Evolutionary conservation across 2,797 vertebrate species (phyloP), one percentile per base, ranked within the genome.

Genomic region (Cryptoprocta ferox): DNA sequence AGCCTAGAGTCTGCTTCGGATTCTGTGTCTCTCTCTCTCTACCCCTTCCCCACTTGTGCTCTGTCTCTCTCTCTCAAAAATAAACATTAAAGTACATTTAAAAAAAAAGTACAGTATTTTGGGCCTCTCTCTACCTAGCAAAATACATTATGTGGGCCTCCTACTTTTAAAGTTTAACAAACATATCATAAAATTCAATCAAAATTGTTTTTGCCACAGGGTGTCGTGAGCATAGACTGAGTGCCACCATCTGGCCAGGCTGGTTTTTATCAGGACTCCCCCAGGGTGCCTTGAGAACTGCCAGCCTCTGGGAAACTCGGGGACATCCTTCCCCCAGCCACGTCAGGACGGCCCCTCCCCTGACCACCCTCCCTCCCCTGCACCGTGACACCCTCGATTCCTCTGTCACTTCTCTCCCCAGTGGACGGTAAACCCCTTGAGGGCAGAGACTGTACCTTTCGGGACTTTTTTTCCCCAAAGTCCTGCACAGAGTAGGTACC

Each of bases 241-340:
- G 3, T 15, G 26, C 39, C 32, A 11, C 53, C 9, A 12, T n/a
- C 18, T 6, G 42, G 0, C 48, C 16, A 39, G 26, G 59, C 81
- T 39, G 19, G 59, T 68, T 59, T 75, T 48, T 32, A 14, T 28
- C 35, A 13, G 13, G 61, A 59, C 32, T 18, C 18, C 11, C 59
- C 56, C 24, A 24, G 39, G 63, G 73, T 12, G 30, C 65, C 37
- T 39, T 16, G 73, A 68, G 45, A 93, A 45, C 35, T 1, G 3
- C 53, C 6, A 9, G 35, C 26, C 48, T 32, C 48, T 7, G 6
- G 30, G 18, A 59, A 19, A 8, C 32, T 42, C 84, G 7, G 53
- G 13, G 1, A 2, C 0, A 1, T 32, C 4, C 59, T 24, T 26
- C 37, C 30, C 24, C 1, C 1, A 4, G 26, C 71, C 45, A 6